Base-by-base conservation (phyloP, 30 jellyfish, hydroid and myxozoan species). In the Aurelia sp. region DNA sequence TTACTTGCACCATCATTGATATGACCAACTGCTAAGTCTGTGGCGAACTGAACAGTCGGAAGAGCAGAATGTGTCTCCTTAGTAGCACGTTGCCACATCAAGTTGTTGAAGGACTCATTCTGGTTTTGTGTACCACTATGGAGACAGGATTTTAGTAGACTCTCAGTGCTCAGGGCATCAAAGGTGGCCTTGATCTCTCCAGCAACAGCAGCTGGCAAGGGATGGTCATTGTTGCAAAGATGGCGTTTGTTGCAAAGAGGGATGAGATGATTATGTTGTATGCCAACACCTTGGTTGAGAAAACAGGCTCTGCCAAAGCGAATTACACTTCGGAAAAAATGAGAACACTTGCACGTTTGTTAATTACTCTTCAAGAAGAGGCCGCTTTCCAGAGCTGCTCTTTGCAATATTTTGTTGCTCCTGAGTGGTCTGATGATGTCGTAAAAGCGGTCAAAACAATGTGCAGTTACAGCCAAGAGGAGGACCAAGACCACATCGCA, bases 301-400 rank as follows among this genome's bases (percentile, higher is more conserved):
- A 41, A 51, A 31, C 61, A 31, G 94, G 94, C 33, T 35, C 71
- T 19, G 66, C 75, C 44, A 85, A 73, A 55, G 67, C 80, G 71
- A 62, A 51, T 38, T 48, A 58, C 67, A 73, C 59, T 41, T 22
- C 80, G 30, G 79, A 83, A 64, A 70, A 72, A 30, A 85, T 85
- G 95, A 59, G 91, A 63, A 40, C 79, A 33, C 78, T 88, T 5
- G 87, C 96, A 51, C 57, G 96, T 13, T 71, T 88, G 60, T 67
- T 88, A 40, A 65, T 77, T 20, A 58, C 72, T 47, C n/a, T 88
- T n/a, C 24, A 81, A 48, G 81, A 76, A 50, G 40, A 19, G 21
- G 13, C 79, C 13, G 19, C 15, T 18, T n/a, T 53, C 13, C 70
- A 58, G 11, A 35, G 52, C 38, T 59, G 70, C 50, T 63, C 74